Evolutionary conservation across 1,140 invertebrate species (phyloP), one percentile per base, ranked within the genome.

Genomic region (Drosophila nikananu): DNA sequence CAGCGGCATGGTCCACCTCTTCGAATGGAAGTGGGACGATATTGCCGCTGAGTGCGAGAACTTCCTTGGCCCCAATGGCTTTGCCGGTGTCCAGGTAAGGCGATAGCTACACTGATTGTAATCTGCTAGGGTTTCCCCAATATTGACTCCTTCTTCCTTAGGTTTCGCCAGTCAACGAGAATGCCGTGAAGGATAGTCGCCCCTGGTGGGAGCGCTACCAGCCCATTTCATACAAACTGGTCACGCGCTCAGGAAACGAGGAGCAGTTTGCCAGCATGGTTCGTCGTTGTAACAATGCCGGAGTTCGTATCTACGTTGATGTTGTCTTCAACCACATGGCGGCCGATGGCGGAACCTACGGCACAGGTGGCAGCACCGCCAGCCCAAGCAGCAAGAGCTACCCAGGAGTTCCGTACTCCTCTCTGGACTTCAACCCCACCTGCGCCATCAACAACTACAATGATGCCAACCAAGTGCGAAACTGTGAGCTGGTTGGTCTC

Each of bases 141-240:
- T 25, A 21, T 21, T 3, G 4, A 9, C 2, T 25, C 21, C 8
- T 17, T 42, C 17, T 13, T 37, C 9, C 15, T 8, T 21, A 92
- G 90, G 86, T 92, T 0, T 93, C 92, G 1, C 92, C 91, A 4
- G 77, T 82, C 13, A 92, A 87, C 21, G 92, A 93, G 64, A 92
- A 92, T 46, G 77, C 80, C 12, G 81, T 93, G 19, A 66, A 77
- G 25, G 51, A 49, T 19, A 62, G 89, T 15, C 95, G 96, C 62
- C 96, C 95, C 70, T 98, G 95, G 97, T 98, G 95, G 94, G 97
- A 98, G 93, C 94, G 97, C 13, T 99, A 99, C 80, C 98, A 98
- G 93, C 97, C 97, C 0, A 95, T 98, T 63, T 98, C 97, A 9
- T 99, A 98, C 92, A 95, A 95, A 30, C 93, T 98, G 27, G 83